Evolutionary conservation across 1,140 invertebrate species (phyloP).

Genomic region (Drosophila eugracilis): DNA sequence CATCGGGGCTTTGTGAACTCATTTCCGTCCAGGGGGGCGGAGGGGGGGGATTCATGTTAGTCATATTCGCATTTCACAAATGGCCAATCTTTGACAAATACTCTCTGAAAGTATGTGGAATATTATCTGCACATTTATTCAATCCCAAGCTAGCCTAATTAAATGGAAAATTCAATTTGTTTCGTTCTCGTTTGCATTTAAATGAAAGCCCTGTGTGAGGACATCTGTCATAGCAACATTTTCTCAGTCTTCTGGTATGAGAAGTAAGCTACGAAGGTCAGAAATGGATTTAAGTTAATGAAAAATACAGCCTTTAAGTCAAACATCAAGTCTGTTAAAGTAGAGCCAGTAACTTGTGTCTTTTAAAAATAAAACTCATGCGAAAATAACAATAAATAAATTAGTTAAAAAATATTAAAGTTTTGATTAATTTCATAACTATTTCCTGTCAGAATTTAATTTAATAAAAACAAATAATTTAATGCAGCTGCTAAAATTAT

Average conservation of each 20-base stretch:
- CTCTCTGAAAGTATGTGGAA: neutral
- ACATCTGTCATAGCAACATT: neutral
- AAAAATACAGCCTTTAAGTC: too few relatives aligned
- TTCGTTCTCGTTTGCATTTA: neutral
- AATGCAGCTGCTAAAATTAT: too few relatives aligned
- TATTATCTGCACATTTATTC: constrained; percentile 8
- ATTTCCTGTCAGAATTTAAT: too few relatives aligned
- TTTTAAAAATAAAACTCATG: too few relatives aligned
- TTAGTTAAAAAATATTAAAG: too few relatives aligned
- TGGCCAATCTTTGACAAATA: constrained; percentile 8
- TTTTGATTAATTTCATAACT: too few relatives aligned
- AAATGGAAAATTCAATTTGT: constrained; percentile 5
- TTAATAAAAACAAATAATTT: too few relatives aligned
- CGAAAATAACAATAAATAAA: too few relatives aligned
- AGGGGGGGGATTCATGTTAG: constrained; percentile 15
- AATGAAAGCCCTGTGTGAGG: neutral
- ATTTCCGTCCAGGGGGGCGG: constrained; percentile 7
- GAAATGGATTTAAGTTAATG: too few relatives aligned
- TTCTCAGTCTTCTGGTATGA: neutral
- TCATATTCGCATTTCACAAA: constrained; percentile 3
- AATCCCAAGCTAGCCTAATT: neutral
- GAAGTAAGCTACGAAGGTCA: too few relatives aligned
- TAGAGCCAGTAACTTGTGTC: too few relatives aligned
- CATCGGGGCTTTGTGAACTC: constrained; percentile 4
- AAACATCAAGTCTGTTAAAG: too few relatives aligned